phyloP scores from a whole-genome alignment of 2,113 vertebrate genomes.

The Brachirus orientalis region DNA sequence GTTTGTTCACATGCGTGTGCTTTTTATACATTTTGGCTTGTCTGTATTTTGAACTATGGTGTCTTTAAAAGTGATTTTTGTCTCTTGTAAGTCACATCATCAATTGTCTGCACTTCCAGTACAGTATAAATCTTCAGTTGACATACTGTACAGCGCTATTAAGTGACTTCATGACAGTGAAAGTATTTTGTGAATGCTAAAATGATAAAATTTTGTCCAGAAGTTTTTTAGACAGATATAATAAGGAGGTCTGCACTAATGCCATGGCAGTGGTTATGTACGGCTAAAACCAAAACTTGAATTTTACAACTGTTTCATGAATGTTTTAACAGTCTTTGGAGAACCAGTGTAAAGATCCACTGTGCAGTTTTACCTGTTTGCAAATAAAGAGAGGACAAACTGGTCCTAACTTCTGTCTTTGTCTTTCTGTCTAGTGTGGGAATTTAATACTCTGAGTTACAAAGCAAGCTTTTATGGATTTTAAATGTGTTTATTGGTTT shows the following conservation, averaged over 20 bases:
- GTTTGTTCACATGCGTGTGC: too few species aligned
- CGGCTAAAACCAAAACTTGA: constrained; percentile 71
- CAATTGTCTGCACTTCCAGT: constrained; percentile 7
- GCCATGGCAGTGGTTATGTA: constrained; percentile 2
- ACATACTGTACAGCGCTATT: constrained; percentile 3
- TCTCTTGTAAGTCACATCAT: constrained; percentile 6
- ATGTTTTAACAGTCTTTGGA: constrained; percentile 61
- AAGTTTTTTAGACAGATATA: constrained; percentile 13
- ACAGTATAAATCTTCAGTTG: constrained; percentile 12
- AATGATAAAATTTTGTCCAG: constrained; percentile 29
- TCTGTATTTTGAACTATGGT: constrained; percentile 15
- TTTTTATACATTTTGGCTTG: constrained; percentile 23
- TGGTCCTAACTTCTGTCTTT: constrained; percentile 12
- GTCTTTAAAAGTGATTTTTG: constrained; percentile 24
- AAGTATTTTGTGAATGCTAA: constrained; percentile 48
- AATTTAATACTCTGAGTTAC: neutral
- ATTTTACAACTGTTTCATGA: constrained; percentile 64
- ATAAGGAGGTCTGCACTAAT: constrained; percentile 5
- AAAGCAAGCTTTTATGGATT: too few species aligned
- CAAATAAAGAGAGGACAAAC: constrained; percentile 64
- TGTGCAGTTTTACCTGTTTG: constrained; percentile 70
- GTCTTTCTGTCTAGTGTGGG: neutral
- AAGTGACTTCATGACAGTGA: neutral
- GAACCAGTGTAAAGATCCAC: constrained; percentile 42
- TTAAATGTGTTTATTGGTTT: too few species aligned